Evolutionary conservation across 2,797 vertebrate genomes (phyloP), one percentile per base, ranked within the genome.

Genomic region (Synaphobranchus kaupii): DNA sequence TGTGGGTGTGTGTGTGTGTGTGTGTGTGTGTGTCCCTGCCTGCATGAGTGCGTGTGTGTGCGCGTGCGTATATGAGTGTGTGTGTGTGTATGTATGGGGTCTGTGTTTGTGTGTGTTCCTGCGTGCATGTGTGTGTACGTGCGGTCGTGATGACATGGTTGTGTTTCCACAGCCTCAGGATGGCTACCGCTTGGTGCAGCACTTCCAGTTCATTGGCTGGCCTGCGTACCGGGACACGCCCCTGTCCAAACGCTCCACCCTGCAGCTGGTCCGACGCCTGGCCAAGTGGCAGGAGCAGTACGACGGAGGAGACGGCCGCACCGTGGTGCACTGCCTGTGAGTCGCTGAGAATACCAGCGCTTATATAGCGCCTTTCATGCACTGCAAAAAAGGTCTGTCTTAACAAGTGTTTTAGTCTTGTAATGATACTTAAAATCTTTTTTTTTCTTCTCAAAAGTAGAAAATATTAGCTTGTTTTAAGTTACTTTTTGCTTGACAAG

Each of bases 251-350:
- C 97, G 98, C 89, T 99, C 98, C 50, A 96, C 99, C 90, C 96
- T 99, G 71, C 98, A 99, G 94, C 94, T 98, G 93, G 98, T 99
- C 83, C 91, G 97, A 87, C 94, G 98, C 90, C 89, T 99, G 94
- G 97, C 98, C 88, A 98, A 99, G 93, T 99, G 98, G 98, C 98
- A 99, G 94, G 98, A 99, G 89, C 98, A 99, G 94, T 99, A 98
- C 0, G 98, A 99, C 0, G 98, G 98, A 48, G 96, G 98, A 22
- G 98, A 99, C 0, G 98, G 98, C 1, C 96, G 98, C 85, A 99
- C 98, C 0, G 98, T 99, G 87, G 98, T 99, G 0, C 98, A 99
- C 94, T 99, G 98, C 94, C 95, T 99, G 98, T 99, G 84, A 97
- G 98, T 97, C 34, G 8, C 22, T 0, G n/a, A 2, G 7, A 48